Evolutionary conservation across 2,888 invertebrate genomes (phyloP), one percentile per base, ranked within the genome.

Genomic region (Gnatocerus cornutus): DNA sequence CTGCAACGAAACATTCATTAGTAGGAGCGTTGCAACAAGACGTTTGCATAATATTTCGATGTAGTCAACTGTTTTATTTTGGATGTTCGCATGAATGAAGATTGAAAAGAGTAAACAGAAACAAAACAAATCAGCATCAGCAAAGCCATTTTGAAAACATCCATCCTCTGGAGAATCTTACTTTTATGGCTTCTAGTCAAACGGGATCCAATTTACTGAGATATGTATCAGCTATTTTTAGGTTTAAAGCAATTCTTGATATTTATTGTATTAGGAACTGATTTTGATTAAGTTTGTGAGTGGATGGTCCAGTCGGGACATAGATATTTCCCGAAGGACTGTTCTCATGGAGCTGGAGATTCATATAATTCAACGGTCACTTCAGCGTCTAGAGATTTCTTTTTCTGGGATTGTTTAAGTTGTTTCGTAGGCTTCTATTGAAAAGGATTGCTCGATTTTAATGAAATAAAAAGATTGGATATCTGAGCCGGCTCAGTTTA

Each of bases 1-100:
- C 82, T 83, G 75, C 41, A 80, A 80, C 41, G 13, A 7, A 43
- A 27, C 10, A 33, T 33, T 33, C 33, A 33, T 33, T n/a, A 33
- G 33, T 33, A 2, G 2, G 33, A 33, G n/a, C 33, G 33, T 33
- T n/a, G 33, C n/a, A 9, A 33, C 7, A 7, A 33, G 7, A 2
- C 6, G 33, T n/a, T 7, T 21, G 4, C 21, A 21, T 21, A 4
- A 33, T 4, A 7, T n/a, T 9, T n/a, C 33, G 33, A 33, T 41
- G 41, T n/a, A 41, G 41, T 41, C 2, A 1, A n/a, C 5, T 12
- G 3, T 41, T 6, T n/a, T 41, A 41, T 10, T 12, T 41, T 41
- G 7, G 41, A 41, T 46, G 46, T 29, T 10, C 29, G 30, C 50
- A 9, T 50, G 29, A 50, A 50, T 29, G 50, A 43, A 56, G 21